A percentile compares a stretch with the other conserved stretches of the same genome.
phyloP scores from a whole-genome alignment of 1,140 invertebrate species.

The Bombus impatiens region DNA sequence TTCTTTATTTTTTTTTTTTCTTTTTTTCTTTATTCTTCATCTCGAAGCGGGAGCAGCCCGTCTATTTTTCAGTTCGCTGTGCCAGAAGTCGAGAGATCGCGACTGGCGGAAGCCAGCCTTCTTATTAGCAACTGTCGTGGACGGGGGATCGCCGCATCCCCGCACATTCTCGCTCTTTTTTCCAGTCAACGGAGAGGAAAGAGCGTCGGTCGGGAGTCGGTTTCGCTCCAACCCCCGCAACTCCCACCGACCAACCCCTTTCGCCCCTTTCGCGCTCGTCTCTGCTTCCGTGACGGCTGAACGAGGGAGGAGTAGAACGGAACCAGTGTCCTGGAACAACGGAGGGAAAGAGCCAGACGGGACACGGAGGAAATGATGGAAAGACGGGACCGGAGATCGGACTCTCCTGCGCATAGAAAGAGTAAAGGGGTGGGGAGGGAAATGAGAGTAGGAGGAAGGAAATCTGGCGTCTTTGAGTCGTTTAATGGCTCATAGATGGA shows the following conservation, averaged over 20 bases:
- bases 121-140: slow-evolving; percentile 68
- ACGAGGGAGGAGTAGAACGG: slow-evolving; percentile 58
- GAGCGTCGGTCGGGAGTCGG: slow-evolving; percentile 43
- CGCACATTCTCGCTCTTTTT: slow-evolving; percentile 61
- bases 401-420: neutral
- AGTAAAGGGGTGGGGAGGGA: neutral
- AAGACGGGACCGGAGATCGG: slow-evolving; percentile 47
- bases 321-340: slow-evolving; percentile 65
- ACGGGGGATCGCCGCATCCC: slow-evolving; percentile 38
- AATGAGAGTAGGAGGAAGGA: neutral
- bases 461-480: neutral
- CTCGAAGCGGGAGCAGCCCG: neutral
- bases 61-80: slow-evolving; percentile 43
- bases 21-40: neutral
- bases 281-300: slow-evolving; percentile 41
- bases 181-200: slow-evolving; percentile 64
- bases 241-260: neutral
- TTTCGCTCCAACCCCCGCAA: neutral
- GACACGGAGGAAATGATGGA: slow-evolving; percentile 52
- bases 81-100: slow-evolving; percentile 46
- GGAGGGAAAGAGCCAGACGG: slow-evolving; percentile 24
- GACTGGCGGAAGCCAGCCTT: slow-evolving; percentile 52
- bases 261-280: slow-evolving; percentile 23
- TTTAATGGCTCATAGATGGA: neutral
- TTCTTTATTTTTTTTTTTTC: neutral